Base-by-base conservation (phyloP, 64 coral and sea anemone genomes). In the Dendrophyllia cribrosa region DNA sequence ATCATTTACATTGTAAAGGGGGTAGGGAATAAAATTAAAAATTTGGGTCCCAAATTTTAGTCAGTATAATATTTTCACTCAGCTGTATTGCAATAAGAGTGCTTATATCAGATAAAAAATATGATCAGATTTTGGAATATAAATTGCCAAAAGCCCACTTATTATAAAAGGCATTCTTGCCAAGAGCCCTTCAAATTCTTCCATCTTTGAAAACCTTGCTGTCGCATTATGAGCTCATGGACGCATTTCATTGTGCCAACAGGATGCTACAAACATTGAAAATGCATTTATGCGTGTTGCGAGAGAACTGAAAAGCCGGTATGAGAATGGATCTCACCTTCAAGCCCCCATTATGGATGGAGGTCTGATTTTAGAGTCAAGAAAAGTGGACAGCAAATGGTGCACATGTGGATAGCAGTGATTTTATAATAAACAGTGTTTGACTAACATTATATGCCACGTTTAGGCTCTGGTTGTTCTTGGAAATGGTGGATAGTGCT, bases 191-290 rank as follows among this genome's bases (percentile, higher is more conserved):
- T 56, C 53, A 55, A 13, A 26, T 8, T 51, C 44, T 14, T 19
- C 48, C 25, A 1, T 56, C 12, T 56, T 7, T 56, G 53, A 56
- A 7, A 56, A 56, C 2, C 34, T 0, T 34, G 34, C 34, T 2
- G 13, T 24, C 0, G 2, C 70, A 74, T 24, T 11, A 43, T 17
- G 9, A 9, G 13, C 43, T 66, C 55, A 43, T 19, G 17, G 43
- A 70, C n/a, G 11, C 20, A 5, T 72, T 72, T 43, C 34, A 22
- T 70, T 52, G 7, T 12, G 9, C 51, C 71, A 15, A 69, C 62
- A 97, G 95, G 95, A 97, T 72, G 88, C 92, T 16, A 97, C 92
- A 82, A 97, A 97, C 65, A 86, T 97, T 51, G 95, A 97, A 61
- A 89, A 90, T 86, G 95, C 95, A 49, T 97, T 97, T 66, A 78